Evolutionary conservation across 2,888 invertebrate genomes (phyloP).

Genomic region (Noctua janthe): DNA sequence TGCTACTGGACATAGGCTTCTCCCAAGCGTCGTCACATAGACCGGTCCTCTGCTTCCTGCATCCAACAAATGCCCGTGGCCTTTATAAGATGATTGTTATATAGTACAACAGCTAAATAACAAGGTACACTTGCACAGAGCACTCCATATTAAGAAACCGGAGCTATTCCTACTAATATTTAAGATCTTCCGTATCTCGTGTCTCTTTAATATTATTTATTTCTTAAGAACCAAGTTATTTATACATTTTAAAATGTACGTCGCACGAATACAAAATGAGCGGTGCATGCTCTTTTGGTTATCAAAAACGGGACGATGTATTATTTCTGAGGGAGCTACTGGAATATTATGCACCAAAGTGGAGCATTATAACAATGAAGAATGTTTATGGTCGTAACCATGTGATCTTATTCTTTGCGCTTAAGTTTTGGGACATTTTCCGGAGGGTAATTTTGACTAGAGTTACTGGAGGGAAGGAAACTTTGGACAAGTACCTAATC

Average conservation of each 20-base stretch:
- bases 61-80: neutral
- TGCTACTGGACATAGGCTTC: neutral
- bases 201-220: conserved; percentile 51
- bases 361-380: conserved; percentile 40
- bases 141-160: neutral
- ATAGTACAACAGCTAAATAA: conserved; percentile 2
- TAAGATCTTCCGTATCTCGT: conserved; percentile 18
- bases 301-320: conserved; percentile 38
- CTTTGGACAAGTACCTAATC: neutral
- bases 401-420: conserved; percentile 41
- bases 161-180: conserved; percentile 24
- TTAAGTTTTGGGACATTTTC: conserved; percentile 32
- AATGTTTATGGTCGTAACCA: conserved; percentile 35
- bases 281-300: conserved; percentile 45
- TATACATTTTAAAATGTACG: conserved; percentile 51
- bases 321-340: conserved; percentile 29
- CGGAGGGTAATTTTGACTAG: neutral
- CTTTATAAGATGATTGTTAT: neutral
- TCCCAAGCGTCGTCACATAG: neutral
- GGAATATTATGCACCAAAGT: conserved; percentile 48
- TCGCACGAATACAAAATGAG: conserved; percentile 47
- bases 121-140: neutral
- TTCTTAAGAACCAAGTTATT: conserved; percentile 34
- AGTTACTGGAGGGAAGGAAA: neutral
- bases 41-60: neutral